These are phyloP conservation scores for Hydrotaea diabolus DNA, from an alignment of 2,888 invertebrate species.

Conservation along the genomic window DNA sequence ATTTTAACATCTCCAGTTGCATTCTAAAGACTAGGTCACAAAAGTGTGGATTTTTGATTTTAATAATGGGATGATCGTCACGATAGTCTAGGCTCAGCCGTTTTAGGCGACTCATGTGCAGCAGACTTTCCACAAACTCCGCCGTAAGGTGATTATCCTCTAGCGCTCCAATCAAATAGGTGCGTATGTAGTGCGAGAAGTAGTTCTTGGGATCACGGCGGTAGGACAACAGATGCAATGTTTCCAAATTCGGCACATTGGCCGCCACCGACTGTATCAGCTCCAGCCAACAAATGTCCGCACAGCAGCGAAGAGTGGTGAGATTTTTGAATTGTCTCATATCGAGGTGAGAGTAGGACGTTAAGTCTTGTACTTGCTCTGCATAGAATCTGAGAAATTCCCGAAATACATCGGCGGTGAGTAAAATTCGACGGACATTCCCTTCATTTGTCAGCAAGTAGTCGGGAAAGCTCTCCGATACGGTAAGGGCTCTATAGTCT, in stretches of 20 bases:
- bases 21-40: neutral
- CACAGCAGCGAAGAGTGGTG: neutral
- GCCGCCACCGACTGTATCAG: neutral
- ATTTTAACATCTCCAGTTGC: neutral
- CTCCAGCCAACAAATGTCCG: neutral
- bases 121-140: constrained; percentile 5
- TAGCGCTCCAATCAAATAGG: neutral
- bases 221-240: neutral
- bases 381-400: neutral
- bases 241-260: neutral
- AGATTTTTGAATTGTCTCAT: neutral
- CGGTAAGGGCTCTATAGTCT: neutral
- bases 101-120: neutral
- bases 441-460: neutral
- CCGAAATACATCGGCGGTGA: neutral
- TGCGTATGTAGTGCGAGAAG: neutral
- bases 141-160: neutral
- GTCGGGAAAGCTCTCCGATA: neutral
- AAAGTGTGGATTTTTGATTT: neutral
- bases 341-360: constrained; percentile 3
- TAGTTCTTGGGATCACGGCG: neutral
- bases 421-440: neutral
- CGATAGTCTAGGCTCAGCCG: neutral
- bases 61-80: neutral
- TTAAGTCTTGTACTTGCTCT: neutral